Evolutionary conservation across 2,888 invertebrate species (phyloP), one percentile per base, ranked within the genome.

Genomic region (Oscheius onirici): DNA sequence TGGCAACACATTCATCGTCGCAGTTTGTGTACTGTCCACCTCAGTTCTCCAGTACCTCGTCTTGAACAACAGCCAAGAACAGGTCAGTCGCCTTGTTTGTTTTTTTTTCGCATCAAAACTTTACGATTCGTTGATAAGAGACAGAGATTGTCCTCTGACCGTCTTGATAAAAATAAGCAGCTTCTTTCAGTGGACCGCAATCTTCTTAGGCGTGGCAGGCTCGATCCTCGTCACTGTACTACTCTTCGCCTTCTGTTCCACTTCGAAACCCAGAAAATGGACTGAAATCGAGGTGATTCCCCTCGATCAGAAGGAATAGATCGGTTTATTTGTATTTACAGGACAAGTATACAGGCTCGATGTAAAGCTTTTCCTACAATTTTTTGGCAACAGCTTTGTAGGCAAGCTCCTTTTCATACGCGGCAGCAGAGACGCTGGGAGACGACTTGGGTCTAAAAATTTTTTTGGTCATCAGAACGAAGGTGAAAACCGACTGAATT

Each of bases 1-100:
- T 51, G 78, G 78, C 8, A 78, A 78, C 44, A 78, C 76, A 1
- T 54, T 73, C 17, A 74, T 74, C 26, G 78, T 78, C 11, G 78
- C 76, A 13, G 34, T 74, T 6, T 72, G 72, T 60, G 58, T 76
- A 8, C 73, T 75, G 58, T 20, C 69, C 11, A 71, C 73, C 6
- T 76, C 78, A 2, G 51, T 72, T 8, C 55, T 76, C 17, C 74
- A 76, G 20, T 67, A 60, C 17, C 40, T 78, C 11, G 76, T 76
- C 20, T 65, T 68, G 15, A 52, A 67, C 24, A 73, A 76, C 69
- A 76, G 74, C 6, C 72, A 72, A 22, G 71, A 74, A 34, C 74
- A 78, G 75, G 78, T 68, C 20, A 24, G 51, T 24, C n/a, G 15
- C 24, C 26, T 46, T 20, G 46, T 20, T 46, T 20, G 20, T 17